Evolutionary conservation across 2,888 invertebrate genomes (phyloP).

Genomic region (Cenopis cana): DNA sequence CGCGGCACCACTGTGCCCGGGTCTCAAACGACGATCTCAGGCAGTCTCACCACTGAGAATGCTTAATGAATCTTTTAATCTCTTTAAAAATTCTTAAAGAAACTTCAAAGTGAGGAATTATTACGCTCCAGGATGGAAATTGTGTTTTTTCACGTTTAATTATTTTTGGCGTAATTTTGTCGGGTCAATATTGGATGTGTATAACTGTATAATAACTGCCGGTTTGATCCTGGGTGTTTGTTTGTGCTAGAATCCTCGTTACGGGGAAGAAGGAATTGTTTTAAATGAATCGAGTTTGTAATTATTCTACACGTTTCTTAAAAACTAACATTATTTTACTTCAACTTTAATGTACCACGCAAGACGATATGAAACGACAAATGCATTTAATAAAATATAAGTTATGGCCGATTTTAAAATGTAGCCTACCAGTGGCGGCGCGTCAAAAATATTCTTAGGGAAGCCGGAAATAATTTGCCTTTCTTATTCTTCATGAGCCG

Average conservation of each 20-base stretch:
- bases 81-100: conserved; percentile 77
- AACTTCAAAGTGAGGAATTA: conserved; percentile 67
- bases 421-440: too few relatives aligned
- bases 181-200: conserved; percentile 21
- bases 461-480: too few relatives aligned
- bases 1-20: too few relatives aligned
- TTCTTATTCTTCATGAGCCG: too few relatives aligned
- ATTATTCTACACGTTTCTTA: background rate
- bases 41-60: conserved; percentile 70
- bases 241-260: background rate
- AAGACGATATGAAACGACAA: background rate
- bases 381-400: too few relatives aligned
- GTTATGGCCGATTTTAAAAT: too few relatives aligned
- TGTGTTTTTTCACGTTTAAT: conserved; percentile 45
- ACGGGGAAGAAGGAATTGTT: background rate
- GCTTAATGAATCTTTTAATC: conserved; percentile 81
- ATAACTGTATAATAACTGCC: background rate
- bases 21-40: conserved; percentile 18
- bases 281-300: background rate
- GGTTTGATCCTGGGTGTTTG: conserved; percentile 5
- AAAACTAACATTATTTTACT: background rate
- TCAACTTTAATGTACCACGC: background rate
- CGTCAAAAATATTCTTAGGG: too few relatives aligned
- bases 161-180: conserved; percentile 43
- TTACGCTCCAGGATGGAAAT: conserved; percentile 51